Conservation (phyloP, 2,888 invertebrate genomes). For the Ophion ellenae region DNA sequence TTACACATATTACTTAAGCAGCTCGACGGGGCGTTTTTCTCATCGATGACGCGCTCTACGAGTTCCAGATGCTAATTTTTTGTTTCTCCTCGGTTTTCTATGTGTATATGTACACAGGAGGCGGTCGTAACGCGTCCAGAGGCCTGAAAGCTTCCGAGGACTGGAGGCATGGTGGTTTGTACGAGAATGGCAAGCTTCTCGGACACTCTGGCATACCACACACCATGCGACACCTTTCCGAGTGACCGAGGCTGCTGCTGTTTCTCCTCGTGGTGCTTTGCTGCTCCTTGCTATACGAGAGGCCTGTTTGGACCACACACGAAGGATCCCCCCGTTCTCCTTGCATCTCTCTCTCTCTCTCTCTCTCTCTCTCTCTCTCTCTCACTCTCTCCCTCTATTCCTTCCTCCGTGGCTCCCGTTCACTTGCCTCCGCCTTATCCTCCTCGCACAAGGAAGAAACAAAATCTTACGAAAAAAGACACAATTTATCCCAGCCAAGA, state of each 20-base stretch:
- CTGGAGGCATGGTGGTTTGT: constrained; percentile 37
- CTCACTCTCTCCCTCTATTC: background rate
- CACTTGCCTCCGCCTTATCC: constrained; percentile 61
- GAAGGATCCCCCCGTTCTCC: constrained; percentile 76
- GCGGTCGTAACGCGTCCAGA: constrained; percentile 43
- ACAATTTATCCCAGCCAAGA: background rate
- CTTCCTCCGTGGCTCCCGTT: constrained; percentile 12
- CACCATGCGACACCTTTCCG: constrained; percentile 83
- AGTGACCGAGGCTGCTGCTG: constrained; percentile 73
- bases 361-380: background rate
- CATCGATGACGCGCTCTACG: background rate
- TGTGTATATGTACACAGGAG: constrained; percentile 7
- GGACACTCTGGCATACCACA: constrained; percentile 81
- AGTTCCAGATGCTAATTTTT: constrained; percentile 22
- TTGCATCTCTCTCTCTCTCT: constrained; percentile 25
- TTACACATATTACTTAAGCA: too few species aligned
- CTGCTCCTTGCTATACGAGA: constrained; percentile 58
- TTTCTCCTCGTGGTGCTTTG: constrained; percentile 61
- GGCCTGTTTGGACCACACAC: constrained; percentile 81
- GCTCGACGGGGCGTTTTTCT: too few species aligned
- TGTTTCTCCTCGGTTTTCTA: constrained; percentile 1
- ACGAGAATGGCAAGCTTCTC: constrained; percentile 38
- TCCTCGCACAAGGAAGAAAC: constrained; percentile 48
- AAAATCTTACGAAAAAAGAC: background rate
- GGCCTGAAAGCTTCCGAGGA: constrained; percentile 59